Percentiles rank a stretch among this genome's conserved stretches.
These are phyloP conservation scores for Anolis apletophallus DNA, from an alignment of 2,797 vertebrate genomes.

Conservation along the genomic window DNA sequence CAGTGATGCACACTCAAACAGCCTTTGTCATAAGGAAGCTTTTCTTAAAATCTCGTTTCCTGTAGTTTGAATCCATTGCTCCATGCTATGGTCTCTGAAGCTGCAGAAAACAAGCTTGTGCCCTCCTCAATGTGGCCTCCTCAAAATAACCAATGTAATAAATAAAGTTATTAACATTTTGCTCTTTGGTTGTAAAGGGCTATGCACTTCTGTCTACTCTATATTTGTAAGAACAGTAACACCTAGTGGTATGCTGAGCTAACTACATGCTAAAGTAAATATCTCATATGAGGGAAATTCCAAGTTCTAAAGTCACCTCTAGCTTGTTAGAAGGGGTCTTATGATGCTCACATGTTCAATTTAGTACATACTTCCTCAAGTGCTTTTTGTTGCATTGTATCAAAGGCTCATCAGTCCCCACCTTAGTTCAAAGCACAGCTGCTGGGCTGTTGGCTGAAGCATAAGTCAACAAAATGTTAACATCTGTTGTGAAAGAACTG, in stretches of 20 bases:
- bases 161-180: neutral
- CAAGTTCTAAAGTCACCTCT: neutral
- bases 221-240: neutral
- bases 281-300: no score
- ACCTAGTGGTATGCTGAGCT: neutral
- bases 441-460: neutral
- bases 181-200: neutral
- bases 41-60: no score
- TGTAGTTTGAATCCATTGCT: no score
- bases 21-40: no score
- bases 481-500: no score
- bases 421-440: neutral
- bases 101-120: no score
- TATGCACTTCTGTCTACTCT: neutral
- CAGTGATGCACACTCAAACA: no score
- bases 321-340: neutral
- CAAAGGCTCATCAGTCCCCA: neutral
- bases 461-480: neutral
- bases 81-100: no score
- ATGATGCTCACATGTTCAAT: neutral
- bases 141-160: neutral
- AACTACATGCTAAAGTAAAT: constrained; percentile 2
- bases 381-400: no score
- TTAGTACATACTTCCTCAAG: neutral
- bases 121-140: no score